A percentile compares a stretch with the other conserved stretches of the same genome.
These are phyloP conservation scores for Rhombomys opimus DNA, from an alignment of 2,113 vertebrate genomes.

Conservation along the genomic window DNA sequence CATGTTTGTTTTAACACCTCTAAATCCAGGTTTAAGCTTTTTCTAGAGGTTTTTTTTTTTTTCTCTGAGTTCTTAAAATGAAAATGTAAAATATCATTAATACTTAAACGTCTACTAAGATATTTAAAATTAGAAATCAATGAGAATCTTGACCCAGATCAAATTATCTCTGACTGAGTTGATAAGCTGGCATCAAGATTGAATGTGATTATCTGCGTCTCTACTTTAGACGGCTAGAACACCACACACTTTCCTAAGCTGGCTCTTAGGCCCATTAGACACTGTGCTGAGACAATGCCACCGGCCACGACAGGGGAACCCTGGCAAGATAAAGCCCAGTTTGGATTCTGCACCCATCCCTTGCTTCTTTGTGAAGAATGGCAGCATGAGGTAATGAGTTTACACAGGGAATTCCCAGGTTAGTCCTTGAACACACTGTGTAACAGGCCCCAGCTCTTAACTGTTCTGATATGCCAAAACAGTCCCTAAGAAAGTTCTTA, in stretches of 20 bases:
- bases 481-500: not conserved
- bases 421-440: not conserved
- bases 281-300: not conserved
- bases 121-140: conserved; percentile 10
- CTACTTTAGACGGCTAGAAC: not conserved
- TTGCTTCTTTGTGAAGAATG: not conserved
- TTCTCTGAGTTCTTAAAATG: conserved; percentile 10
- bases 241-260: not conserved
- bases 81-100: conserved; percentile 57
- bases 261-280: not conserved
- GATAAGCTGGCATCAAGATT: conserved; percentile 49
- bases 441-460: not conserved
- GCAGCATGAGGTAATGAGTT: not conserved
- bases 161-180: not conserved
- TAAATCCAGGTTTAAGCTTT: not conserved
- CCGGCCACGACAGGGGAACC: not conserved
- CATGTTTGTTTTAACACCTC: not conserved
- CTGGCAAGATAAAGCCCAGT: not conserved
- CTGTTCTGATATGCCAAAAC: not conserved
- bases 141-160: not conserved
- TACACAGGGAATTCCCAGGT: not conserved
- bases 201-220: not conserved
- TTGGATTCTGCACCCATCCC: not conserved
- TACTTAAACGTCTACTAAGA: conserved; percentile 37
- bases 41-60: conserved; percentile 44